These are phyloP conservation scores for Altica lythri DNA, from an alignment of 2,888 invertebrate species.

Conservation along the genomic window DNA sequence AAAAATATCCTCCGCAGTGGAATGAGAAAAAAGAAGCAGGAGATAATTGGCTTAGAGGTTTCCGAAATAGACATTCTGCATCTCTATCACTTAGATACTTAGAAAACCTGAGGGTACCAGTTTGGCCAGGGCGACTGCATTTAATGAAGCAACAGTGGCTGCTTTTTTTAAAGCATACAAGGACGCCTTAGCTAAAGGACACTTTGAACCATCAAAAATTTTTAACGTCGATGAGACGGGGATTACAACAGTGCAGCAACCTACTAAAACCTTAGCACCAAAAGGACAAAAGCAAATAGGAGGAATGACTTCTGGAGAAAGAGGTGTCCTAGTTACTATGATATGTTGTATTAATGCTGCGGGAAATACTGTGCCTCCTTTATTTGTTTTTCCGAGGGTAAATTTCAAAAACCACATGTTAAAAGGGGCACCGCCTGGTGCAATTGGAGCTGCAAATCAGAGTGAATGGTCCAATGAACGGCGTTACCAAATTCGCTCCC, in stretches of 20 bases:
- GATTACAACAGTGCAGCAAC: not conserved
- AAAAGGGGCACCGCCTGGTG: not conserved
- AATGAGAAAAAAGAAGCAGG: no score
- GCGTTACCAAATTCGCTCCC: no score
- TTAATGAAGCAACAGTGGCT: no score
- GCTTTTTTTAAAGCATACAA: not conserved
- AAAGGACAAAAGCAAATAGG: not conserved
- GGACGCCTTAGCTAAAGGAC: not conserved
- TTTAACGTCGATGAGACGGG: not conserved
- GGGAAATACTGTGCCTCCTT: not conserved
- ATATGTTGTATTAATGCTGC: conserved; percentile 4
- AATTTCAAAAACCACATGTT: not conserved
- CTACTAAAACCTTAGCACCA: not conserved
- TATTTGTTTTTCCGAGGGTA: not conserved
- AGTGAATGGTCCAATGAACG: no score
- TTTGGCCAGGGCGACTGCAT: no score
- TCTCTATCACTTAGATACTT: no score
- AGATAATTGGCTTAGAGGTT: no score
- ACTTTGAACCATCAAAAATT: no score
- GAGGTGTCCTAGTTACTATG: conserved; percentile 8
- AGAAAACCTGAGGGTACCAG: no score
- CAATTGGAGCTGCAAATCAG: not conserved
- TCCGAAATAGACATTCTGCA: no score
- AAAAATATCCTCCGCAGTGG: no score
- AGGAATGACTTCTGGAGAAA: conserved; percentile 9